These are phyloP conservation scores for Cotesia vestalis DNA, from an alignment of 1,140 invertebrate species.

Conservation along the genomic window DNA sequence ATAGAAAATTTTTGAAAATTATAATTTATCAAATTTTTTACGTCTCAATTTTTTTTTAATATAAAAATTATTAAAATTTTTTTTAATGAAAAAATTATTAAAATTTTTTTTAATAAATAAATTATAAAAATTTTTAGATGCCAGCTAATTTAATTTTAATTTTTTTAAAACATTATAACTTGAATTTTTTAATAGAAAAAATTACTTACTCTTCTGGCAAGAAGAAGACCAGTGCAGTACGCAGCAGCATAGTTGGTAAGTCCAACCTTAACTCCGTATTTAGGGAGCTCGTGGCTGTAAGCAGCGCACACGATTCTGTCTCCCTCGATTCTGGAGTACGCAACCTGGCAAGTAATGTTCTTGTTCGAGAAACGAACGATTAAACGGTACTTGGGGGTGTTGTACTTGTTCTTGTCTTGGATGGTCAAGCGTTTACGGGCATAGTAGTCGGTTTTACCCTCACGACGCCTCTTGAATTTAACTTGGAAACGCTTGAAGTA, in stretches of 20 bases:
- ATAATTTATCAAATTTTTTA: no score
- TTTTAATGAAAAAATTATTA: no score
- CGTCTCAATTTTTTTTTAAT: slow-evolving; percentile 1
- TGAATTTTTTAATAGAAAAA: not conserved
- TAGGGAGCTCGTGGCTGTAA: slow-evolving; percentile 96
- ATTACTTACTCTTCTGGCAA: slow-evolving; percentile 86
- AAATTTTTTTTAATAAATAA: not conserved
- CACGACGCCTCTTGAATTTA: slow-evolving; percentile 92
- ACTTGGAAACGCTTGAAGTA: slow-evolving; percentile 99
- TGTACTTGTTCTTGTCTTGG: slow-evolving; percentile 99
- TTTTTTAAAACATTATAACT: no score
- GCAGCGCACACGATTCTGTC: slow-evolving; percentile 96
- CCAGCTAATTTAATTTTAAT: no score
- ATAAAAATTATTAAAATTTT: no score
- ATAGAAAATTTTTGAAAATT: no score
- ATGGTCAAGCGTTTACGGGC: slow-evolving; percentile 95
- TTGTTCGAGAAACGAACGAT: slow-evolving; percentile 98
- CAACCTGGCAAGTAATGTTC: slow-evolving; percentile 97
- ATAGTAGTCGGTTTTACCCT: slow-evolving; percentile 99
- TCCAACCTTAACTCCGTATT: slow-evolving; percentile 94
- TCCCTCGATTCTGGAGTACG: slow-evolving; percentile 97
- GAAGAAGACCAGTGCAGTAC: slow-evolving; percentile 95
- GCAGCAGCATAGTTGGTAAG: slow-evolving; percentile 99
- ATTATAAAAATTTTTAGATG: no score
- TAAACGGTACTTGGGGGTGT: slow-evolving; percentile 99